Base-by-base conservation (phyloP, 2,888 invertebrate species). In the Phoronis australis region DNA sequence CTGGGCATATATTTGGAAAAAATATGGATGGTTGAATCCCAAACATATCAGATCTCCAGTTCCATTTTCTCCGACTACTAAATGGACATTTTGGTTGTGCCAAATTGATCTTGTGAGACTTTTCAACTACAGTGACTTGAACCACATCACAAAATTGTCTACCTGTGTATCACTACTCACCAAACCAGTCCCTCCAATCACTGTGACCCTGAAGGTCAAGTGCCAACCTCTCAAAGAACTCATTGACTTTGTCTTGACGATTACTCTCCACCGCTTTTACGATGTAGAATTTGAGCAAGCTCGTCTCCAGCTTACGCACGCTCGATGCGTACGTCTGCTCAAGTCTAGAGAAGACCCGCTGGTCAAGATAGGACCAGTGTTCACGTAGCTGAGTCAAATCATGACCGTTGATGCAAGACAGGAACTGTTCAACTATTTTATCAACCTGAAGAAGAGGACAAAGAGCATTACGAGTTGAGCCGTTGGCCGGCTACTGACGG, bases 171-270 rank as follows among this genome's bases (percentile, higher is more conserved):
- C 9, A 25, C 35, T 31, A 82, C 85, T 82, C 84, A 95, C 95
- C 88, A 79, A 94, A 96, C 96, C 96, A 96, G 64, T 96, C 96
- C 71, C 87, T 90, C 92, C 95, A 96, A 73, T 96, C 96, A 51
- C 82, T 81, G 72, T 91, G 91, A 43, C 85, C 86, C 71, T 93
- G 92, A 41, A 96, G 77, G 64, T 94, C 92, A 18, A 86, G 82
- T 4, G 90, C 84, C 84, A 94, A 83, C 79, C 87, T 90, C 9
- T 84, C 82, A 71, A 95, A 88, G 78, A 96, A 95, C 58, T 96
- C 95, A 21, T 84, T 82, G 47, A 94, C 84, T 77, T 88, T 89
- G 35, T 96, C 96, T 47, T 83, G 82, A 59, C 87, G 87, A 59
- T 86, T 88, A 55, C 87, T 89, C 23, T 86, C 83, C 25, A 83